These are phyloP conservation scores for Seira musarum DNA, from an alignment of 2,888 invertebrate species.

Conservation along the genomic window DNA sequence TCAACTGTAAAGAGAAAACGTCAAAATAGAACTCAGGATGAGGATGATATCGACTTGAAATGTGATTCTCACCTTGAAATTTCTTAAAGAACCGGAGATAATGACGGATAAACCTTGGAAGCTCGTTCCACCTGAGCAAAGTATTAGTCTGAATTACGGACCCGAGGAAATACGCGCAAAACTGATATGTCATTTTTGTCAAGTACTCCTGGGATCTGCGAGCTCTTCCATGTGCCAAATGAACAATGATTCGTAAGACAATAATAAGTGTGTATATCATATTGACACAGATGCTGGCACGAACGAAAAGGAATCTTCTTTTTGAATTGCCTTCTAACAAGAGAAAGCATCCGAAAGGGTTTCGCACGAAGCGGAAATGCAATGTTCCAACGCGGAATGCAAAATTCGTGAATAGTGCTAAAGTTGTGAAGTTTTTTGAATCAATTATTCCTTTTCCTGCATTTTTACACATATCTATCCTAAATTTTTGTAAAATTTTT, in stretches of 20 bases:
- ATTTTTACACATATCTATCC: no score
- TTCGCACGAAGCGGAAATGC: conserved; percentile 21
- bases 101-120: not conserved
- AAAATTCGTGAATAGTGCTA: conserved; percentile 31
- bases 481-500: no score
- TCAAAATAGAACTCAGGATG: not conserved
- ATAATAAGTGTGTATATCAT: conserved; percentile 24
- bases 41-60: not conserved
- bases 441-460: no score
- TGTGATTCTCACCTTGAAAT: conserved; percentile 18
- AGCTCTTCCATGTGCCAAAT: not conserved
- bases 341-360: not conserved
- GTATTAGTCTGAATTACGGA: conserved; percentile 33
- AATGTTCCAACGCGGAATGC: conserved; percentile 29
- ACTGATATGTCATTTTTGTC: conserved; percentile 36
- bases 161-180: conserved; percentile 14
- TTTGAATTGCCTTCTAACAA: no score
- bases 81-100: conserved; percentile 26
- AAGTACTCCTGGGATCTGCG: conserved; percentile 22
- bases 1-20: not conserved
- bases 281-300: not conserved
- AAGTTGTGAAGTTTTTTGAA: conserved; percentile 15
- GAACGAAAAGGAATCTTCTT: no score
- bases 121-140: conserved; percentile 8
- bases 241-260: conserved; percentile 15